These are phyloP conservation scores for Phacellophora camtschatica DNA, from an alignment of 30 jellyfish, hydroid and myxozoan species.

Conservation along the genomic window DNA sequence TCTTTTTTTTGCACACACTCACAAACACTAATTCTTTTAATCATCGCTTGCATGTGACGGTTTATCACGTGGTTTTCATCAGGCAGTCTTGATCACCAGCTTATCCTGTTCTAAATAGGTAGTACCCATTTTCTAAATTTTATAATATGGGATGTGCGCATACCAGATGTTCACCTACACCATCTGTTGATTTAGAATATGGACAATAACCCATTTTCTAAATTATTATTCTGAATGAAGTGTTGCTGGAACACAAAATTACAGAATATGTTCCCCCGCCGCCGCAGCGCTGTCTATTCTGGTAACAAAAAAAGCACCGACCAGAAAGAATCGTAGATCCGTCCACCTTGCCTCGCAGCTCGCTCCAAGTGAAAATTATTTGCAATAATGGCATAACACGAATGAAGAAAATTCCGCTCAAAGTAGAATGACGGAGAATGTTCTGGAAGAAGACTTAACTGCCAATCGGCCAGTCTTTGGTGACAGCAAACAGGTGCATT, in stretches of 20 bases:
- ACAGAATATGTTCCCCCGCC: not conserved
- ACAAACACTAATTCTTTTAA: too few species aligned
- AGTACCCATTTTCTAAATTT: not conserved
- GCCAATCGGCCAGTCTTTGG: too few species aligned
- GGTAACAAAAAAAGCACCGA: not conserved
- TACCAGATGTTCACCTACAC: not conserved
- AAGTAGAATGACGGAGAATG: too few species aligned
- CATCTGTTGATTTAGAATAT: conserved; percentile 2
- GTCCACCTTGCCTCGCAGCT: not conserved
- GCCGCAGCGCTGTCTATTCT: not conserved
- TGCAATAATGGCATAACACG: too few species aligned
- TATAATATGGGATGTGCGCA: not conserved
- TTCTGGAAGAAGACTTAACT: too few species aligned
- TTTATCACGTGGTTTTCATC: too few species aligned
- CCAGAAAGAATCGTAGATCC: not conserved
- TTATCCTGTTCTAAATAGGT: not conserved
- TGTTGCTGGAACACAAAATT: not conserved
- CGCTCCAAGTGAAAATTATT: too few species aligned
- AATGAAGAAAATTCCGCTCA: too few species aligned
- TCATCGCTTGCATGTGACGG: too few species aligned
- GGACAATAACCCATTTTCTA: not conserved
- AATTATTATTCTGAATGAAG: not conserved
- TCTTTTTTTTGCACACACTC: too few species aligned
- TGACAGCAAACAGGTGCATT: too few species aligned
- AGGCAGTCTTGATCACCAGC: too few species aligned